These are phyloP conservation scores for Sterna hirundo DNA, from an alignment of 2,113 vertebrate genomes.

Conservation along the genomic window DNA sequence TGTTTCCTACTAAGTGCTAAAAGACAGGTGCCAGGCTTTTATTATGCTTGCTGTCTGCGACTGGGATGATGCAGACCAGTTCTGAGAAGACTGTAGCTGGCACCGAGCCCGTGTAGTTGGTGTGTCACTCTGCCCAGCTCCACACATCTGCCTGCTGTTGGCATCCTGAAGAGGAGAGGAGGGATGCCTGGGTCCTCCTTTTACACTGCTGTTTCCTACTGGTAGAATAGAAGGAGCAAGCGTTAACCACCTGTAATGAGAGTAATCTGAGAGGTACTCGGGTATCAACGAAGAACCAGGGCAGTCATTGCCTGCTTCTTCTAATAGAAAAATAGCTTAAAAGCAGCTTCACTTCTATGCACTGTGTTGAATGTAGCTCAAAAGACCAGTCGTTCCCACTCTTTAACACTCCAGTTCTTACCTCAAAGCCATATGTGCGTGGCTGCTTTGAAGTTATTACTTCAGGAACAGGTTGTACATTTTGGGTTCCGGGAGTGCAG, in stretches of 20 bases:
- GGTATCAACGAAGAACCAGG: not conserved
- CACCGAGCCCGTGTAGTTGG: rapidly evolving
- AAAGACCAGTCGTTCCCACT: not conserved
- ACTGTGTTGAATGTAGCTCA: not conserved
- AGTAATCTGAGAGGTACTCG: not conserved
- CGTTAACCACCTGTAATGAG: not conserved
- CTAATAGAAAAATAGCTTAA: not conserved
- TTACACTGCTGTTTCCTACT: not conserved
- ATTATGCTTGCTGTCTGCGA: not conserved
- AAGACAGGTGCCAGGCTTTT: not conserved
- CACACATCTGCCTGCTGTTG: not conserved
- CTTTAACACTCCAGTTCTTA: not conserved
- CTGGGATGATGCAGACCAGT: not conserved
- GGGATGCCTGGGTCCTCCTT: not conserved
- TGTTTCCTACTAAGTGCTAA: not conserved
- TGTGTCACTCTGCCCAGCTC: not conserved
- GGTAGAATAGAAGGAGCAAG: not conserved
- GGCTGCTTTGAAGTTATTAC: not conserved
- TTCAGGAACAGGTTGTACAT: not conserved
- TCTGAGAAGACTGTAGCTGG: not conserved
- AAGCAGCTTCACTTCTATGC: not conserved
- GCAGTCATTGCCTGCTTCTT: not conserved
- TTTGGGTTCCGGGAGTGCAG: not conserved
- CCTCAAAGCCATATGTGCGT: not conserved
- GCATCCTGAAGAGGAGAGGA: not conserved